phyloP scores from a whole-genome alignment of 1,140 invertebrate species.

The Lucilia cuprina region DNA sequence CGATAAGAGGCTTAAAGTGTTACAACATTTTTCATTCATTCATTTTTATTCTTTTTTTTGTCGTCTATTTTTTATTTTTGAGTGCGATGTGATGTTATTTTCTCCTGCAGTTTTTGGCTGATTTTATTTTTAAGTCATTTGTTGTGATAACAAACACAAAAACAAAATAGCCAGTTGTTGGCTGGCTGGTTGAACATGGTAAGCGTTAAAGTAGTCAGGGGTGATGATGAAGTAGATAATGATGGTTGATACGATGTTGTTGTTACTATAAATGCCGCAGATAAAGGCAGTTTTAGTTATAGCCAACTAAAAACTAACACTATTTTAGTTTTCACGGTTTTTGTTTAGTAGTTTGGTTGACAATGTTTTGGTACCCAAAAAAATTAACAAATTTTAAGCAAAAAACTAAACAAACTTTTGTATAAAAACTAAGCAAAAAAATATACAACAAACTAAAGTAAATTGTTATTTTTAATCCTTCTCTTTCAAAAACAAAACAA shows the following conservation, averaged over 20 bases:
- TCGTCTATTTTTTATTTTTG: not conserved
- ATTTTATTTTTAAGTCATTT: not conserved
- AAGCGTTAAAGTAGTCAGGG: not conserved
- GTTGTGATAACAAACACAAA: not conserved
- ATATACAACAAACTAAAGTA: not conserved
- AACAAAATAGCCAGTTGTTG: not conserved
- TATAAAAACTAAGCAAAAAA: not conserved
- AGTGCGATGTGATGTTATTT: not conserved
- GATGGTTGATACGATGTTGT: not conserved
- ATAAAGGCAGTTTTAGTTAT: not conserved
- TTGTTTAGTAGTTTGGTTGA: no score
- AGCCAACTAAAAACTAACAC: no score
- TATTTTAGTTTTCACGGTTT: no score
- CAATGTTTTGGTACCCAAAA: not conserved
- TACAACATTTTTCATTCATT: constrained; percentile 3
- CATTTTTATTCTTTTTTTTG: not conserved
- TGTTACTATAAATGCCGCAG: not conserved
- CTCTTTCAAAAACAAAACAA: not conserved
- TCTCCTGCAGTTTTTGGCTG: not conserved
- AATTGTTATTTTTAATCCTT: not conserved
- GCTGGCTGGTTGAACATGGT: not conserved
- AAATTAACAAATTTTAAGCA: not conserved
- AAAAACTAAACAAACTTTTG: not conserved
- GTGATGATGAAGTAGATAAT: not conserved
- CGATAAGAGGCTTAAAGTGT: not conserved